A percentile compares a stretch with the other conserved stretches of the same genome.
Evolutionary conservation across 2,888 invertebrate species (phyloP).

Genomic region (Drymonia ruficornis): DNA sequence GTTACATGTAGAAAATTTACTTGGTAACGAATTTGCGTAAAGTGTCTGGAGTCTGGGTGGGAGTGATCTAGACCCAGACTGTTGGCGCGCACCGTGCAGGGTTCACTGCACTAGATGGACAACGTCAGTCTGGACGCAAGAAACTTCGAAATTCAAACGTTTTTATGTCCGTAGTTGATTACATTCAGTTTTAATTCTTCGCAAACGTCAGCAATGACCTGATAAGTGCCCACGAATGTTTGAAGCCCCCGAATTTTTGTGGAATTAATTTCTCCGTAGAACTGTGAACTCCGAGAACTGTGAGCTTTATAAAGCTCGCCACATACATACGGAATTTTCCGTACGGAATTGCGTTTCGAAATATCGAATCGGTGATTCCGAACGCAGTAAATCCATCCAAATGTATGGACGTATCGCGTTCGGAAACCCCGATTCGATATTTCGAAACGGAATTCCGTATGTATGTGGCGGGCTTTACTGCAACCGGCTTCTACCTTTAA

Average conservation of each 20-base stretch:
- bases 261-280: no score
- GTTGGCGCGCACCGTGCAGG: conserved; percentile 30
- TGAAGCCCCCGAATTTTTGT: conserved; percentile 2
- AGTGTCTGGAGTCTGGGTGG: conserved; percentile 43
- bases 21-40: conserved; percentile 37
- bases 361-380: no score
- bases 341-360: no score
- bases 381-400: no score
- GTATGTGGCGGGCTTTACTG: no score
- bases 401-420: no score
- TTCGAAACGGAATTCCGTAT: no score
- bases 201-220: conserved; percentile 17
- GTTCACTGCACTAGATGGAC: conserved; percentile 53
- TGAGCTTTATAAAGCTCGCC: no score
- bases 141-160: conserved; percentile 30
- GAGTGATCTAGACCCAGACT: conserved; percentile 49
- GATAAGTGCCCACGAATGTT: conserved; percentile 13
- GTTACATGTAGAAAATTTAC: conserved; percentile 20
- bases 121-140: conserved; percentile 38
- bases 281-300: no score
- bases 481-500: no score
- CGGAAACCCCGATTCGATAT: no score
- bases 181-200: conserved; percentile 22
- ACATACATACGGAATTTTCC: no score
- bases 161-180: conserved; percentile 31